phyloP scores from a whole-genome alignment of 1,140 invertebrate species.

The Diplogasteroides magnus region DNA sequence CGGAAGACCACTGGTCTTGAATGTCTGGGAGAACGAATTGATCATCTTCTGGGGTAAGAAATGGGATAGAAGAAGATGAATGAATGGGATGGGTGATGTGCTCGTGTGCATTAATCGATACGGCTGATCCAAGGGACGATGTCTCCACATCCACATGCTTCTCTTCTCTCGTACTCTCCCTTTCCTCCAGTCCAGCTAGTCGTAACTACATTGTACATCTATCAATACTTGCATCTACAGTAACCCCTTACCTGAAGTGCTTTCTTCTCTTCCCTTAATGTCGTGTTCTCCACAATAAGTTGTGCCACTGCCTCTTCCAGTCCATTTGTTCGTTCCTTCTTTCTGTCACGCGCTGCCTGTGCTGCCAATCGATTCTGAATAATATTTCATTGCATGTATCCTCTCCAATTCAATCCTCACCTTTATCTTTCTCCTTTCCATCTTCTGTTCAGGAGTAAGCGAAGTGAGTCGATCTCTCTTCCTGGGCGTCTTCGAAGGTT shows the following conservation, averaged over 20 bases:
- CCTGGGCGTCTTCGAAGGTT: too few species aligned
- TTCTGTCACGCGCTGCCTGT: constrained; percentile 92
- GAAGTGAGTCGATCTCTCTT: constrained; percentile 58
- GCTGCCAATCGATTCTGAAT: constrained; percentile 91
- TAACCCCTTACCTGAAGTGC: constrained; percentile 12
- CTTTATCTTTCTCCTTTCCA: constrained; percentile 76
- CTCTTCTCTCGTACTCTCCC: background rate
- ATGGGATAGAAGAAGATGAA: constrained; percentile 5
- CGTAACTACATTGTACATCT: background rate
- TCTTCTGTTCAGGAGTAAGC: constrained; percentile 60
- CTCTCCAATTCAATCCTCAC: too few species aligned
- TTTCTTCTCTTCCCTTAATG: constrained; percentile 40
- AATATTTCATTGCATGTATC: too few species aligned
- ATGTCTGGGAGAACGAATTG: constrained; percentile 15
- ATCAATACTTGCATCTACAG: constrained; percentile 2
- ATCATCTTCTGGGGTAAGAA: constrained; percentile 3
- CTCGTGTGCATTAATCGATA: constrained; percentile 27
- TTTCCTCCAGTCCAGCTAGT: background rate
- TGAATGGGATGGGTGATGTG: background rate
- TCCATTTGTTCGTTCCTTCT: constrained; percentile 65
- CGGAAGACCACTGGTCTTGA: too few species aligned
- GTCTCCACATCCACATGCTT: background rate
- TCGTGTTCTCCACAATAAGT: constrained; percentile 46
- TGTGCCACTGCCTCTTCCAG: constrained; percentile 49
- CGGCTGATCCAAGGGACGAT: constrained; percentile 26